These are phyloP conservation scores for Papilio xuthus DNA, from an alignment of 1,140 invertebrate genomes.

Conservation along the genomic window DNA sequence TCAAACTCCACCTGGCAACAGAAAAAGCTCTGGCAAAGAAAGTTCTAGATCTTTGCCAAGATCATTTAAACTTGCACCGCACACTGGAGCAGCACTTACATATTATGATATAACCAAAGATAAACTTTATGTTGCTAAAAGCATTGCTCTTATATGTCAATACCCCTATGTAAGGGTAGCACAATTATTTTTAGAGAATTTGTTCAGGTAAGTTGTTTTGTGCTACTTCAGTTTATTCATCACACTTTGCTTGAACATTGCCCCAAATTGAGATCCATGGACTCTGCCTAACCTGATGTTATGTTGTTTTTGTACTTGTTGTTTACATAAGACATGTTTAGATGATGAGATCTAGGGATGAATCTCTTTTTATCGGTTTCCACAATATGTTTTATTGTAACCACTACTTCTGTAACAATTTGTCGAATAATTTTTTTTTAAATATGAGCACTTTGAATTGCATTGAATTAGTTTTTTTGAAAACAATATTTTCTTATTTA, in stretches of 20 bases:
- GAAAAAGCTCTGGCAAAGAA: conserved; percentile 82
- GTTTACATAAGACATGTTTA: too few species aligned
- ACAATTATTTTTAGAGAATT: conserved; percentile 91
- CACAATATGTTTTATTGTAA: too few species aligned
- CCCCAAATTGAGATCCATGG: too few species aligned
- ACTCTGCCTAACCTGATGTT: too few species aligned
- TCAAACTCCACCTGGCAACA: conserved; percentile 84
- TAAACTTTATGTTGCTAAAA: conserved; percentile 96
- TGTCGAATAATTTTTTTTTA: too few species aligned
- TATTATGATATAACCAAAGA: conserved; percentile 97
- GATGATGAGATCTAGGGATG: too few species aligned
- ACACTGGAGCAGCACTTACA: conserved; percentile 87
- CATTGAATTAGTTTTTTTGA: too few species aligned
- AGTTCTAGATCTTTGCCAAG: conserved; percentile 91
- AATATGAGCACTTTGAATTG: too few species aligned
- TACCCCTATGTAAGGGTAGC: conserved; percentile 94
- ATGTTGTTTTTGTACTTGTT: too few species aligned
- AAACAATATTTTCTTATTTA: conserved; percentile 60
- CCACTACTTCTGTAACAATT: too few species aligned
- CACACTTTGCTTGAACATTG: too few species aligned
- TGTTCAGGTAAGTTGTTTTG: conserved; percentile 87
- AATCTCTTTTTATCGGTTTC: too few species aligned
- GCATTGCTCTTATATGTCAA: conserved; percentile 95
- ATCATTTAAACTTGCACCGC: conserved; percentile 93
- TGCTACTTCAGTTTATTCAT: neutral